phyloP scores from a whole-genome alignment of 2,797 vertebrate species.

The Rhinichthys osculus region DNA sequence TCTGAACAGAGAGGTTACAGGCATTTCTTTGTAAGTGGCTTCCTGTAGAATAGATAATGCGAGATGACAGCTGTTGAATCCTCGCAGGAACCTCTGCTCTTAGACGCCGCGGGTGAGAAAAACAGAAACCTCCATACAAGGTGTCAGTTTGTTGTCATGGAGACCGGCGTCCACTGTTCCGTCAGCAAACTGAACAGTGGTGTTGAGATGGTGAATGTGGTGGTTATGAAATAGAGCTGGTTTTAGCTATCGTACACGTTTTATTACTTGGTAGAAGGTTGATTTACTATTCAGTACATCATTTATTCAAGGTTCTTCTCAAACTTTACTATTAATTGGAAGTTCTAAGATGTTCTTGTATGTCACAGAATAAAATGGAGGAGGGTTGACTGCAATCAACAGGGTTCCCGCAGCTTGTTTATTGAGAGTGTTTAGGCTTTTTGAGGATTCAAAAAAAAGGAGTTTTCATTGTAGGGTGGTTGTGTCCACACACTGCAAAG shows the following conservation, averaged over 20 bases:
- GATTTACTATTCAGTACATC: conserved; percentile 6
- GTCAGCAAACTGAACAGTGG: not conserved
- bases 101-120: conserved; percentile 26
- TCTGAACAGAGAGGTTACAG: not conserved
- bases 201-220: conserved; percentile 6
- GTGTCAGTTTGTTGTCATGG: conserved; percentile 55
- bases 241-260: not conserved
- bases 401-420: not conserved
- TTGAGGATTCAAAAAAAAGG: no score
- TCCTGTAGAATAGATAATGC: conserved; percentile 19
- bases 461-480: no score
- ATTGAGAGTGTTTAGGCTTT: no score
- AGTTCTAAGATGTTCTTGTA: not conserved
- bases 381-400: not conserved
- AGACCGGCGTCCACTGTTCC: conserved; percentile 30
- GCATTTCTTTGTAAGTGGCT: conserved; percentile 25
- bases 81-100: conserved; percentile 26
- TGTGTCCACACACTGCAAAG: no score
- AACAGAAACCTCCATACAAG: conserved; percentile 28
- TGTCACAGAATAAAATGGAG: not conserved
- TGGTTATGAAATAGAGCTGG: conserved; percentile 21
- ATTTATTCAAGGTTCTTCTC: not conserved
- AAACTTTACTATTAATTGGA: not conserved
- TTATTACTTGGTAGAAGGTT: conserved; percentile 2
- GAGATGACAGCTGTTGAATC: conserved; percentile 37